Base-by-base conservation (phyloP, 2,113 vertebrate species). In the Erythrolamprus reginae region DNA sequence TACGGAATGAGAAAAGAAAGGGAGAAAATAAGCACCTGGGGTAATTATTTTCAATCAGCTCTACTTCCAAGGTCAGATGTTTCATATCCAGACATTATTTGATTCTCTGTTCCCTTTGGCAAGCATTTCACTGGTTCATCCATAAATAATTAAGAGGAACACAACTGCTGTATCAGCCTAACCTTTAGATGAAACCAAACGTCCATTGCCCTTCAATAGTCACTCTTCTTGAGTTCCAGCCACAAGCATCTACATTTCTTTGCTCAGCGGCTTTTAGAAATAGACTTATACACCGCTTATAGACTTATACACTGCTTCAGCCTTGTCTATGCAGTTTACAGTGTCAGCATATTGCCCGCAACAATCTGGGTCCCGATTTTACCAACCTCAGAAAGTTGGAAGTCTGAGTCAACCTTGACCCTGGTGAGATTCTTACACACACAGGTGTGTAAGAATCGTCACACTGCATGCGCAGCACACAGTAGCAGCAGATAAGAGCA, bases 1-100 rank as follows among this genome's bases (percentile, higher is more conserved):
- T 89, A 77, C 38, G 52, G 58, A 88, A 70, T 33, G 12, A 28
- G 28, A 51, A 51, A 84, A 42, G 23, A 56, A 15, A 47, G 13
- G 23, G 19, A 47, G 42, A 47, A 28, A 26, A 87, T 9, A 96
- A 33, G 23, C 52, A 96, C 90, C 92, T 94, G 10, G 42, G 83
- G 91, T 96, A 96, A 96, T 97, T 97, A 96, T 97, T 97, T 97
- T 97, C 95, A 96, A 96, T 97, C 96, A 96, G 92, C 94, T 90
- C 55, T 96, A 89, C 90, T 95, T 96, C 97, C 97, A 97, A 97
- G 97, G 97, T 97, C 97, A 97, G 96, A 95, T 96, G 91, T 95
- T 95, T 94, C 96, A 96, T 95, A 93, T 92, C 45, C 89, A 95
- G 93, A 91, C 95, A 97, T 97, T 97, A 96, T 96, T 97, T 97